Evolutionary conservation across 2,797 vertebrate genomes (phyloP), one percentile per base, ranked within the genome.

Genomic region (Malurus splendens): DNA sequence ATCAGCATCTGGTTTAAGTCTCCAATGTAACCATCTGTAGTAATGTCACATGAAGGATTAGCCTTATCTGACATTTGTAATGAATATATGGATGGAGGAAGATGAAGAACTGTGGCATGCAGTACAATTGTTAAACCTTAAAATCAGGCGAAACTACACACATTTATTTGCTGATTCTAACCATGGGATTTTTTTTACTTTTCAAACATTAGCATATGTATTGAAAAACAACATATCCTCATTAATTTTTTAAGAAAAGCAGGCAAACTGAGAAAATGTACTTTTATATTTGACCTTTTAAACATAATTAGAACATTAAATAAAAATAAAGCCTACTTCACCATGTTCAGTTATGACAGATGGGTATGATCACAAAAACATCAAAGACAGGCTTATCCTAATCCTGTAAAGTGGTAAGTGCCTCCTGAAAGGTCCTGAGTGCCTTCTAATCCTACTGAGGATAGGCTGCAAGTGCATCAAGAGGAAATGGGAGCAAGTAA

Each of bases 1-100:
- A 89, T 88, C 81, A 92, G 81, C 85, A 95, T 93, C 86, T 94
- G 77, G 70, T 92, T 91, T 91, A 96, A 95, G 85, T 85, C 82
- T 70, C 62, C 90, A 75, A 20, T 92, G 67, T 55, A 94, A 86
- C 89, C 89, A 93, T 92, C 92, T 95, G 90, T 67, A 91, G 82
- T 94, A 96, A 94, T 94, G 93, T 82, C 91, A 95, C 60, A 90
- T 71, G 83, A 92, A 94, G 84, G 91, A 94, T 94, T 92, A 96
- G 88, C 95, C 86, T 96, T 88, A 95, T 94, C 81, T 95, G 95
- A 95, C 95, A 95, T 95, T 95, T 93, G 62, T 73, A 89, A 85
- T 73, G 87, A 92, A 80, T 87, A 87, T 61, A 92, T 47, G 61
- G 81, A 84, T 71, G 41, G 70, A 79, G 82, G 54, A 89, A 79